A percentile compares a stretch with the other conserved stretches of the same genome.
These are phyloP conservation scores for Zaprionus obscuricornis DNA, from an alignment of 2,888 invertebrate species.

Conservation along the genomic window DNA sequence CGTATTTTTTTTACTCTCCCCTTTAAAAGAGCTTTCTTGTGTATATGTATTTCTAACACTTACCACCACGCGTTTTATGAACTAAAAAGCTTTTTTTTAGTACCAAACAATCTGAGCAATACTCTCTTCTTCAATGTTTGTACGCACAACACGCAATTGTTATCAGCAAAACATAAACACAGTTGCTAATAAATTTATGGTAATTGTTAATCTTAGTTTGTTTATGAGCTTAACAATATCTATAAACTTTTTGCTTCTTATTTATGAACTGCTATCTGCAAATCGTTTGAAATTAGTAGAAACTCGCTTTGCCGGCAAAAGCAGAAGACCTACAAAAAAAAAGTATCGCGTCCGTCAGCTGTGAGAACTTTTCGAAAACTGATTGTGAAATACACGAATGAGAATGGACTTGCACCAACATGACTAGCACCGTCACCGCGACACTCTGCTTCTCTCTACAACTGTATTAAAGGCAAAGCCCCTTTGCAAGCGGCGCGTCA, in stretches of 20 bases:
- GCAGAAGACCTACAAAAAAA: too few relatives aligned
- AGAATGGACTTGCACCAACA: slow-evolving; percentile 8
- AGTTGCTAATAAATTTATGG: slow-evolving; percentile 9
- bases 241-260: too few relatives aligned
- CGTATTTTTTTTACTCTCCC: background rate
- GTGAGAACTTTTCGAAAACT: slow-evolving; percentile 55
- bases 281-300: background rate
- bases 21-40: slow-evolving; percentile 8
- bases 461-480: too few relatives aligned
- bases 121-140: slow-evolving; percentile 35
- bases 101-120: slow-evolving; percentile 41
- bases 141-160: slow-evolving; percentile 28
- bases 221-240: background rate
- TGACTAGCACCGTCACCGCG: too few relatives aligned
- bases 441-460: too few relatives aligned
- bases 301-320: slow-evolving; percentile 43
- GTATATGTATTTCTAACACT: slow-evolving; percentile 14
- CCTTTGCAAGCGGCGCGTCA: too few relatives aligned
- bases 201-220: slow-evolving; percentile 6
- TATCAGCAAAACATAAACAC: slow-evolving; percentile 25
- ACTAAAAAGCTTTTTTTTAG: slow-evolving; percentile 44
- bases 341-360: slow-evolving; percentile 60
- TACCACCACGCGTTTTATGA: slow-evolving; percentile 58
- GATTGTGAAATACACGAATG: slow-evolving; percentile 13
- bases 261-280: background rate